Evolutionary conservation across 2,888 invertebrate genomes (phyloP).

Genomic region (Sialis lutaria): DNA sequence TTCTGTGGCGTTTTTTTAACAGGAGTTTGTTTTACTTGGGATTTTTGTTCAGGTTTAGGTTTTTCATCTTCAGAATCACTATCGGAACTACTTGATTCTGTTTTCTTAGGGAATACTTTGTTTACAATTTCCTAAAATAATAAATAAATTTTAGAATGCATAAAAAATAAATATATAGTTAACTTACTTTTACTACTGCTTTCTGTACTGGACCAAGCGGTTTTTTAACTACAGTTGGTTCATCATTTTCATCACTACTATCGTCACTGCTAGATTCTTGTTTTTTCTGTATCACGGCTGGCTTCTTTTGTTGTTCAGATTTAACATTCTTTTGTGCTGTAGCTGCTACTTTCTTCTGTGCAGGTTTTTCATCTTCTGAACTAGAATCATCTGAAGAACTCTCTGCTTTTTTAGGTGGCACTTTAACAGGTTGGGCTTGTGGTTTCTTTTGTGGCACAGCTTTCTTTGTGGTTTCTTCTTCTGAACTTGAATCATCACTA

Average conservation of each 20-base stretch:
- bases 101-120: conserved; percentile 3
- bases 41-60: conserved; percentile 8
- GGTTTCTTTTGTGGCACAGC: conserved; percentile 1
- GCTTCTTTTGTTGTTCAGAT: conserved; percentile 7
- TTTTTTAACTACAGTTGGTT: conserved; percentile 8
- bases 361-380: conserved; percentile 2
- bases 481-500: conserved; percentile 14
- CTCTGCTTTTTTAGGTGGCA: conserved; percentile 6
- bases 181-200: not conserved
- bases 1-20: conserved; percentile 7
- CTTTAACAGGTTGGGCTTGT: conserved; percentile 7
- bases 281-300: conserved; percentile 11
- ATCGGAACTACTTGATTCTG: conserved; percentile 14
- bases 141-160: no score
- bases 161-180: no score
- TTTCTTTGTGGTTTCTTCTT: conserved; percentile 5
- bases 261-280: conserved; percentile 4
- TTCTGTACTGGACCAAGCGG: conserved; percentile 5
- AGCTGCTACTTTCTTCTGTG: conserved; percentile 8
- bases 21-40: not conserved
- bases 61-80: conserved; percentile 13
- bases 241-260: conserved; percentile 17
- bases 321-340: not conserved
- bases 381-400: conserved; percentile 5
- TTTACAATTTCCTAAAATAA: no score